Percentiles rank a stretch among this genome's conserved stretches.
phyloP scores from a whole-genome alignment of 2,113 vertebrate genomes.

The Telmatochromis brachygnathus region DNA sequence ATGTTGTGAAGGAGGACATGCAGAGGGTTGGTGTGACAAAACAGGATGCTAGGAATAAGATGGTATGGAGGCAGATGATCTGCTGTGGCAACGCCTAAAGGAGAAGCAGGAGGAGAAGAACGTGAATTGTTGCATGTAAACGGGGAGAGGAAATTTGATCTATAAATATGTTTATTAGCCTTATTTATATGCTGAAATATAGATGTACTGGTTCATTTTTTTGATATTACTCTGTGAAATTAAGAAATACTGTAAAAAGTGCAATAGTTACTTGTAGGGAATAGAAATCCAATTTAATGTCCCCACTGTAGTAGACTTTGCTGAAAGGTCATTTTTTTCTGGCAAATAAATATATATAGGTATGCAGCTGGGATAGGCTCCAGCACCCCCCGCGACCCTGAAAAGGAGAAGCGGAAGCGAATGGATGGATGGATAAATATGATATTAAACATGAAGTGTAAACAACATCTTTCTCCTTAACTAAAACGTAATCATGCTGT shows the following conservation, averaged over 20 bases:
- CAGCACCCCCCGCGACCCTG: too few species aligned
- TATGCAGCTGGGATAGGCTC: too few species aligned
- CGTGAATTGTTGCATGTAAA: neutral
- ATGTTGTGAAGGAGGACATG: neutral
- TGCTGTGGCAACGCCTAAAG: neutral
- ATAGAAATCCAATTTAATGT: neutral
- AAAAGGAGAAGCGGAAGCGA: too few species aligned
- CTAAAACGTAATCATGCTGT: slow-evolving; percentile 75
- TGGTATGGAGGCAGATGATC: neutral
- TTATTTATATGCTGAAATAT: neutral
- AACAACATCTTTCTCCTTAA: slow-evolving; percentile 30
- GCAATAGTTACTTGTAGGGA: neutral
- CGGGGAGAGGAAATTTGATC: neutral
- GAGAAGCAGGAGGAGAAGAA: neutral
- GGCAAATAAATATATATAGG: neutral
- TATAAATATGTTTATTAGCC: neutral
- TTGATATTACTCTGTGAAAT: neutral
- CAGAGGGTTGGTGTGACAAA: neutral
- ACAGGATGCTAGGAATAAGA: neutral
- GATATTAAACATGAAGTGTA: neutral
- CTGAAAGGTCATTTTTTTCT: rapidly evolving
- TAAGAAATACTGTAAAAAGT: neutral
- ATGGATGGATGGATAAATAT: neutral
- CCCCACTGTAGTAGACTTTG: neutral
- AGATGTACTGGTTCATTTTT: neutral